Percentiles rank a stretch among this genome's conserved stretches.
These are phyloP conservation scores for Pocillopora meandrina DNA, from an alignment of 92 coral and sea anemone genomes.

Conservation along the genomic window DNA sequence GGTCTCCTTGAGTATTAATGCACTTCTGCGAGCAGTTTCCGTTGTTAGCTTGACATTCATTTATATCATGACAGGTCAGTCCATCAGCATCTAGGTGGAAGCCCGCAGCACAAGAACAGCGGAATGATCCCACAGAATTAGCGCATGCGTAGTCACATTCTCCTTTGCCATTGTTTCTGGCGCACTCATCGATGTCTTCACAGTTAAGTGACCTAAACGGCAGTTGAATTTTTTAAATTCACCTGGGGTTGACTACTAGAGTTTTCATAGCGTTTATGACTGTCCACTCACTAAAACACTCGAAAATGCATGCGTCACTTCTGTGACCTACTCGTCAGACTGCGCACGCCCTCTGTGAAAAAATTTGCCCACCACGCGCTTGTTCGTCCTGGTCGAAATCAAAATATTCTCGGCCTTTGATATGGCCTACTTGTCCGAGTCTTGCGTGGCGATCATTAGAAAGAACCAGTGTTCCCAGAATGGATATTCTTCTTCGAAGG, in stretches of 20 bases:
- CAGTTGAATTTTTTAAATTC: not conserved
- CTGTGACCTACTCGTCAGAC: too few relatives aligned
- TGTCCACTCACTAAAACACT: too few relatives aligned
- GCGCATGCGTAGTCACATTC: constrained; percentile 90
- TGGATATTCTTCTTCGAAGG: too few relatives aligned
- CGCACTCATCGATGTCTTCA: constrained; percentile 90
- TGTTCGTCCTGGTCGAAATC: too few relatives aligned
- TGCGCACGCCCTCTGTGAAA: too few relatives aligned
- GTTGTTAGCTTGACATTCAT: constrained; percentile 80
- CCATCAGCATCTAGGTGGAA: constrained; percentile 69
- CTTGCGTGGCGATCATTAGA: too few relatives aligned
- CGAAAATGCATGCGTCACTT: too few relatives aligned
- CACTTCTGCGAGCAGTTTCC: constrained; percentile 91
- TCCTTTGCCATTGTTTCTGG: constrained; percentile 85
- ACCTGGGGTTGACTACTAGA: not conserved
- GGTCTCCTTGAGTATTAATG: constrained; percentile 72
- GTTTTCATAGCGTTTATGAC: too few relatives aligned
- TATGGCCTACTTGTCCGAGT: too few relatives aligned
- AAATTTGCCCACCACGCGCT: too few relatives aligned
- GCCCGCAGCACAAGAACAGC: constrained; percentile 89
- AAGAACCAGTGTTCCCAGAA: too few relatives aligned
- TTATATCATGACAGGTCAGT: constrained; percentile 75
- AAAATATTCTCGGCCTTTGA: too few relatives aligned
- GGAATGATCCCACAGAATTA: constrained; percentile 88
- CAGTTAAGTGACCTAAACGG: constrained; percentile 81